A percentile compares a stretch with the other conserved stretches of the same genome.
These are phyloP conservation scores for Xylota sylvarum DNA, from an alignment of 2,888 invertebrate species.

Conservation along the genomic window DNA sequence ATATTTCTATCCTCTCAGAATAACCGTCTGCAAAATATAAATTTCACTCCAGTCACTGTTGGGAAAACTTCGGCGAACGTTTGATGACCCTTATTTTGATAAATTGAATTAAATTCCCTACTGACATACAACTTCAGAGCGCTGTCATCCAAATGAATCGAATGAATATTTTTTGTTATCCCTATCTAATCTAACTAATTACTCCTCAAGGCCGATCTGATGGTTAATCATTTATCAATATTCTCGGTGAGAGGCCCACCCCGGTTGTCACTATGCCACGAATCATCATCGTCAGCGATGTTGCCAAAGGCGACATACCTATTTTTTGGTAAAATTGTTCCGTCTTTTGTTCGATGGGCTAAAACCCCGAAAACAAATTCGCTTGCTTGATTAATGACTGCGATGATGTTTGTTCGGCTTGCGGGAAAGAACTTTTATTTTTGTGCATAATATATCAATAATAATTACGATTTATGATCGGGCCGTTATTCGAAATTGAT, in stretches of 20 bases:
- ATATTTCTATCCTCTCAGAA: too few relatives aligned
- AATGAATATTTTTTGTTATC: conserved; percentile 14
- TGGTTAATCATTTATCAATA: conserved; percentile 45
- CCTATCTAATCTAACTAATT: conserved; percentile 59
- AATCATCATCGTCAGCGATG: conserved; percentile 41
- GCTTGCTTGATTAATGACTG: conserved; percentile 58
- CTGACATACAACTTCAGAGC: conserved; percentile 35
- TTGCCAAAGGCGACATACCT: conserved; percentile 38
- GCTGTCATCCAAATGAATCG: conserved; percentile 35
- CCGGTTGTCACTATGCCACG: conserved; percentile 45
- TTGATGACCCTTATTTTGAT: conserved; percentile 41
- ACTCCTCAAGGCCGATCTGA: conserved; percentile 52
- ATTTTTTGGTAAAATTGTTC: conserved; percentile 11
- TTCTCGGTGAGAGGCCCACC: conserved; percentile 48
- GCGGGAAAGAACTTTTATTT: conserved; percentile 45
- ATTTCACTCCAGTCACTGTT: too few relatives aligned
- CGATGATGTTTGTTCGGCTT: conserved; percentile 57
- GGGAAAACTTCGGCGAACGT: neutral
- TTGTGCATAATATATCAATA: conserved; percentile 68
- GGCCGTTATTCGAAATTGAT: conserved; percentile 65
- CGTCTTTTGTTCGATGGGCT: conserved; percentile 11
- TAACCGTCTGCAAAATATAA: too few relatives aligned
- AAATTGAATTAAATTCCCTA: conserved; percentile 37
- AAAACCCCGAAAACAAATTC: conserved; percentile 45
- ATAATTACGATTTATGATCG: conserved; percentile 74